Percentiles rank a stretch among this genome's conserved stretches.
Conservation (phyloP, 1,140 invertebrate genomes). For the Phymorhynchus buccinoides region DNA sequence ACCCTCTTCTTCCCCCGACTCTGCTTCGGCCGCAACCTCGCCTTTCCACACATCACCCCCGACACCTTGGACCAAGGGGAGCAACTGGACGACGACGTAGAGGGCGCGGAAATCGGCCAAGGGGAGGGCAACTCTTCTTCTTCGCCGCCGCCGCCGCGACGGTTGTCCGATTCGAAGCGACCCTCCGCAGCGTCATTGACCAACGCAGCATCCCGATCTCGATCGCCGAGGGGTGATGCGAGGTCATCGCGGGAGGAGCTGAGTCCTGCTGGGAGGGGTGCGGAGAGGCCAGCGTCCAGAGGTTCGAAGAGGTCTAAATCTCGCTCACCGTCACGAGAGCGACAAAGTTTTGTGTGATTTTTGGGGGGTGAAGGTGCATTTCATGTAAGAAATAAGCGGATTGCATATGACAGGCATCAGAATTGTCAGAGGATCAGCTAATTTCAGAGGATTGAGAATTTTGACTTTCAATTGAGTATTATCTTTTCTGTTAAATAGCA, state of each 20-base stretch:
- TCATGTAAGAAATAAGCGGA: no score
- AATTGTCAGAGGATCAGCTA: no score
- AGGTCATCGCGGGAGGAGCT: conserved; percentile 11
- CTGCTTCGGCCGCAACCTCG: conserved; percentile 91
- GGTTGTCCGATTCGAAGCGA: conserved; percentile 15
- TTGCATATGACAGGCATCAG: no score
- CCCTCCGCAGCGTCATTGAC: neutral
- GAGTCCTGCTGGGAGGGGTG: neutral
- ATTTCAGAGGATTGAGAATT: no score
- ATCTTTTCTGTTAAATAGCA: no score
- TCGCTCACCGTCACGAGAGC: conserved; percentile 24
- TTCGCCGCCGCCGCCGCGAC: no score
- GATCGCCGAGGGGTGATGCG: conserved; percentile 5
- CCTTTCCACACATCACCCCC: conserved; percentile 43
- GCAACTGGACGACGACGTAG: conserved; percentile 40
- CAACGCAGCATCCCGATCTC: neutral
- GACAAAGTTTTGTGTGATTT: conserved; percentile 30
- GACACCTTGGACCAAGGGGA: conserved; percentile 10
- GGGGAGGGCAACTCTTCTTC: neutral
- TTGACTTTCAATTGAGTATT: no score
- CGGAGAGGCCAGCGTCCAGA: conserved; percentile 11
- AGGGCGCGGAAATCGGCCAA: conserved; percentile 42
- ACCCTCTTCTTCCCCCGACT: conserved; percentile 82
- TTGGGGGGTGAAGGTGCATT: no score
- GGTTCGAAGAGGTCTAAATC: neutral